Conservation (phyloP, 2,888 invertebrate genomes). For the Brenthis hecate region DNA sequence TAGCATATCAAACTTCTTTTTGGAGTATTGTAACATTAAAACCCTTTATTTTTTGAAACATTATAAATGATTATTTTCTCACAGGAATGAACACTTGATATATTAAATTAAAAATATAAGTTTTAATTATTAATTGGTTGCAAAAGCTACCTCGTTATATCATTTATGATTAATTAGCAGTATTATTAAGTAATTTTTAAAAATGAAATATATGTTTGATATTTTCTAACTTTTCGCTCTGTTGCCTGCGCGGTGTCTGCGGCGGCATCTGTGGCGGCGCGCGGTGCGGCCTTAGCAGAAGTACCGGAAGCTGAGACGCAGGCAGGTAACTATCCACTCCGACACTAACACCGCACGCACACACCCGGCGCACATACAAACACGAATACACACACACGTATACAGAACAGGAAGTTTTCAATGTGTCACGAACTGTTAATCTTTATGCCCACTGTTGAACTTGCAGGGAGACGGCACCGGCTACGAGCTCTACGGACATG, state of each 20-base stretch:
- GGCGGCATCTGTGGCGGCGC: constrained; percentile 31
- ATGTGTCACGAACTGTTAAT: constrained; percentile 58
- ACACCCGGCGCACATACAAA: not conserved
- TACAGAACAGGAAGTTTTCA: not conserved
- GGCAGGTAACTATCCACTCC: constrained; percentile 86
- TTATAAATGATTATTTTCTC: too few species aligned
- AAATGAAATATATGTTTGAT: not conserved
- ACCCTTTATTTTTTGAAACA: too few species aligned
- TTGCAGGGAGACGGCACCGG: constrained; percentile 92
- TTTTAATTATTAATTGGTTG: too few species aligned
- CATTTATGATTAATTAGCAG: too few species aligned
- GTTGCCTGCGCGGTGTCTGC: constrained; percentile 8
- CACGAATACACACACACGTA: not conserved
- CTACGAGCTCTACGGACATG: constrained; percentile 86
- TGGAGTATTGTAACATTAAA: too few species aligned
- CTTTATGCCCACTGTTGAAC: constrained; percentile 81
- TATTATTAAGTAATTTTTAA: not conserved
- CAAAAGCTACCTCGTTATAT: too few species aligned
- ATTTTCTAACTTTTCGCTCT: constrained; percentile 20
- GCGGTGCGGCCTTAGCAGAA: constrained; percentile 80
- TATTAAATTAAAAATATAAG: too few species aligned
- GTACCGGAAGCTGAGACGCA: constrained; percentile 91
- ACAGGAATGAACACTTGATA: too few species aligned
- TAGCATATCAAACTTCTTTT: too few species aligned
- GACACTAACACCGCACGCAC: constrained; percentile 8